Evolutionary conservation across 2,888 invertebrate genomes (phyloP).

Genomic region (Deilephila elpenor): DNA sequence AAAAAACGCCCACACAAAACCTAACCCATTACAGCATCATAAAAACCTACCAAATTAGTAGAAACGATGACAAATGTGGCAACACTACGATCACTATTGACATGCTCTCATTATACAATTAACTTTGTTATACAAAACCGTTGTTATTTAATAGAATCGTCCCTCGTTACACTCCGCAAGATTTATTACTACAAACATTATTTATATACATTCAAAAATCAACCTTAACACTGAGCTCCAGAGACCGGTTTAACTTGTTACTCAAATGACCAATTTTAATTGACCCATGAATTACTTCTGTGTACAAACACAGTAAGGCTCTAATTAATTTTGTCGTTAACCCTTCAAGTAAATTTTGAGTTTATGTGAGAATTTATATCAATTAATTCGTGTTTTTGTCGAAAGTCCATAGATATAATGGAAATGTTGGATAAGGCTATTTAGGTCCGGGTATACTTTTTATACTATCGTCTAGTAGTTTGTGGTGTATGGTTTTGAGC

Average conservation of each 20-base stretch:
- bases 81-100: conserved; percentile 27
- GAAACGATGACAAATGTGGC: conserved; percentile 28
- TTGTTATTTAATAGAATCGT: conserved; percentile 41
- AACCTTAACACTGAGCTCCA: not conserved
- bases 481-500: too few species aligned
- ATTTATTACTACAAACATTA: conserved; percentile 40
- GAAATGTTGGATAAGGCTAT: conserved; percentile 14
- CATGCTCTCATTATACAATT: conserved; percentile 46
- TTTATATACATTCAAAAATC: conserved; percentile 31
- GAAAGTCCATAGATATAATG: not conserved
- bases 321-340: conserved; percentile 24
- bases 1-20: conserved; percentile 11
- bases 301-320: conserved; percentile 27
- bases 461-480: not conserved
- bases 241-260: conserved; percentile 13
- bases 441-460: not conserved
- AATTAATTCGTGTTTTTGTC: conserved; percentile 41
- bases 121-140: conserved; percentile 40
- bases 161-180: conserved; percentile 39
- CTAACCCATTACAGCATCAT: not conserved
- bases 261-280: conserved; percentile 25
- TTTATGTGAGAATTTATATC: conserved; percentile 46
- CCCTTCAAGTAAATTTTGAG: conserved; percentile 27
- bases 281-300: conserved; percentile 30
- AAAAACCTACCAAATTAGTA: conserved; percentile 23